These are phyloP conservation scores for Anabacerthia variegaticeps DNA, from an alignment of 2,797 vertebrate genomes.

Conservation along the genomic window DNA sequence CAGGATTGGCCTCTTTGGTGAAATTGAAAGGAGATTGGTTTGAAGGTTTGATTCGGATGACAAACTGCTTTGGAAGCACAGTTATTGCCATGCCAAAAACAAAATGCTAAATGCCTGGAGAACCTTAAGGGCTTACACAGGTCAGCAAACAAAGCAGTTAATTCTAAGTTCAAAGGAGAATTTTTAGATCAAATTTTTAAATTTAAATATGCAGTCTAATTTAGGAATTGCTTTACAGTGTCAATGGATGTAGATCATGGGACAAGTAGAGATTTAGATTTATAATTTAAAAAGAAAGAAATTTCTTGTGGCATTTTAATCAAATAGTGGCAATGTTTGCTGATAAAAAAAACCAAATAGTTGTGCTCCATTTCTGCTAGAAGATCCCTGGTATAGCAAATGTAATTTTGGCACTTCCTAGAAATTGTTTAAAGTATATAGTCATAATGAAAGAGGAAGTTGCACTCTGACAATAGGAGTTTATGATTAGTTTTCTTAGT, in stretches of 20 bases:
- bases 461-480: neutral
- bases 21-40: neutral
- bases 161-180: neutral
- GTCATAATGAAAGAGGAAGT: slow-evolving; percentile 2
- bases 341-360: neutral
- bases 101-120: neutral
- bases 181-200: neutral
- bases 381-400: neutral
- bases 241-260: neutral
- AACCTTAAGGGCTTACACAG: neutral
- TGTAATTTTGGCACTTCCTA: neutral
- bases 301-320: neutral
- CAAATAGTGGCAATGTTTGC: neutral
- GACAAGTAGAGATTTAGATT: neutral
- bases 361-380: neutral
- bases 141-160: neutral
- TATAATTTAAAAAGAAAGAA: neutral
- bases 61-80: neutral
- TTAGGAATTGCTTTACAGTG: neutral
- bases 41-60: neutral
- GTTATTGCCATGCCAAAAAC: neutral
- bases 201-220: neutral
- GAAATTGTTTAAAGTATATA: neutral
- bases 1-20: neutral
- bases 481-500: neutral